Evolutionary conservation across 2,113 vertebrate species (phyloP).

Genomic region (Chinchilla lanigera): DNA sequence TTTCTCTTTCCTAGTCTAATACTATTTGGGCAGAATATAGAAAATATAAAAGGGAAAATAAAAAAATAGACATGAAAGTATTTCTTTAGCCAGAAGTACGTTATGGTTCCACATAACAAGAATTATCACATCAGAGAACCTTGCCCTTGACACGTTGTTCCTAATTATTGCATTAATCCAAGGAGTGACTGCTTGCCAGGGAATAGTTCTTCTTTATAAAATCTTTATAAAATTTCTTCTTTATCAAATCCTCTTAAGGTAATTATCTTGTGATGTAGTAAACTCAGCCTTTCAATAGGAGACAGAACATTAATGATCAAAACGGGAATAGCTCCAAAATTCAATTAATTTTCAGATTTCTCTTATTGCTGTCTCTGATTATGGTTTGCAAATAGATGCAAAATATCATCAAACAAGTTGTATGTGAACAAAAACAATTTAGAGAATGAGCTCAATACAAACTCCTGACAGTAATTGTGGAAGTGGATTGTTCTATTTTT

Average conservation of each 20-base stretch:
- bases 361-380: conserved; percentile 30
- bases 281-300: conserved; percentile 43
- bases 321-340: conserved; percentile 56
- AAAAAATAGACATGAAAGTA: conserved; percentile 33
- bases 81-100: conserved; percentile 35
- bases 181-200: conserved; percentile 8
- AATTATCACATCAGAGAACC: conserved; percentile 33
- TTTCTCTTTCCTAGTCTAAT: not conserved
- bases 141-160: conserved; percentile 1
- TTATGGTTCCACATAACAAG: not conserved
- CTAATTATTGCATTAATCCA: conserved; percentile 58
- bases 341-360: conserved; percentile 70
- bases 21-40: not conserved
- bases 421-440: conserved; percentile 16
- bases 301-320: conserved; percentile 47
- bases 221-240: conserved; percentile 21
- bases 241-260: conserved; percentile 56
- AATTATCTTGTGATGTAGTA: conserved; percentile 60
- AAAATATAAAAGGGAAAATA: conserved; percentile 11
- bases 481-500: not conserved
- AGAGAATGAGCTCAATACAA: conserved; percentile 10
- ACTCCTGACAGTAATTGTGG: conserved; percentile 23
- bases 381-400: conserved; percentile 47
- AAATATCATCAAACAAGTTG: conserved; percentile 57
- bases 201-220: conserved; percentile 61